A percentile compares a stretch with the other conserved stretches of the same genome.
phyloP scores from a whole-genome alignment of 2,797 vertebrate species.

The Parambassis ranga region DNA sequence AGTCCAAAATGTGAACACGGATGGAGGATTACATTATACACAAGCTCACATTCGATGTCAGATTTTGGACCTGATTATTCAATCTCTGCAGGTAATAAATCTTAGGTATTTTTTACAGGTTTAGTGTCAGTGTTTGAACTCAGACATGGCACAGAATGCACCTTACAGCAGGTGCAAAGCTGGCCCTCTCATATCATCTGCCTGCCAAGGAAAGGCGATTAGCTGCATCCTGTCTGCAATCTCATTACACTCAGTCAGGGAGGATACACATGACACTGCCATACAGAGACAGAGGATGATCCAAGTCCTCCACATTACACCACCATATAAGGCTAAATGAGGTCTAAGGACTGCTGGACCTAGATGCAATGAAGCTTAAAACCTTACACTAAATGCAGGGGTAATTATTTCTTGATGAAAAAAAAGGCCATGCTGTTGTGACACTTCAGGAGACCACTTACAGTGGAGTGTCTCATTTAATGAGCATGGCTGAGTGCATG shows the following conservation, averaged over 20 bases:
- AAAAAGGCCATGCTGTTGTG: background rate
- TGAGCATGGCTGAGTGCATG: slow-evolving; percentile 11
- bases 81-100: background rate
- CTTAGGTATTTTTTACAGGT: background rate
- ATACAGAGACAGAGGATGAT: slow-evolving; percentile 40
- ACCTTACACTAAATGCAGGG: slow-evolving; percentile 2
- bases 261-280: slow-evolving; percentile 35
- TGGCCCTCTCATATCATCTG: slow-evolving; percentile 2
- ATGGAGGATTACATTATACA: background rate
- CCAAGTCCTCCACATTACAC: slow-evolving; percentile 38
- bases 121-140: background rate
- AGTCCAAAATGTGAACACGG: slow-evolving; percentile 8
- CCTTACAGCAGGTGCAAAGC: slow-evolving; percentile 29
- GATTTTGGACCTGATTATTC: background rate
- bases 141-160: background rate
- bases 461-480: slow-evolving; percentile 6
- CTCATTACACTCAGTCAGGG: slow-evolving; percentile 52
- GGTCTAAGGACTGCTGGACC: slow-evolving; percentile 2
- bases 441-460: slow-evolving; percentile 10
- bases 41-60: background rate
- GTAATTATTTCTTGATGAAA: background rate
- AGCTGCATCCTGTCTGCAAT: slow-evolving; percentile 66
- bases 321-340: slow-evolving; percentile 31
- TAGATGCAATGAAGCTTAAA: background rate
- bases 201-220: slow-evolving; percentile 49